Evolutionary conservation across 2,888 invertebrate species (phyloP).

Genomic region (Ariolimax columbianus): DNA sequence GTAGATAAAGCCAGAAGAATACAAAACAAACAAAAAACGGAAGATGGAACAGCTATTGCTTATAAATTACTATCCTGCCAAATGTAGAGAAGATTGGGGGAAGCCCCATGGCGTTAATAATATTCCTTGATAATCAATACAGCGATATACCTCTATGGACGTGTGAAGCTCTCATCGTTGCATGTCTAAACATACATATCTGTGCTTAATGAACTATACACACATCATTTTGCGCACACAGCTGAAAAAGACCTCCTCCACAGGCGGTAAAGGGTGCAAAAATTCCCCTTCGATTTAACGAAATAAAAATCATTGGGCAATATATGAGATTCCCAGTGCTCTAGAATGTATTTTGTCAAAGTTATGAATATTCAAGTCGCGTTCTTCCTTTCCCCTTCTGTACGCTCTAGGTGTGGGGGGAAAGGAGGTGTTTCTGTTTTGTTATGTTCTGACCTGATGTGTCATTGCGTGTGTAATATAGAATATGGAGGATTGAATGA

Average conservation of each 20-base stretch:
- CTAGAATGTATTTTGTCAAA: neutral
- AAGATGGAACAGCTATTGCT: neutral
- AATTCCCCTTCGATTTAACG: neutral
- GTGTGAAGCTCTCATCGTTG: neutral
- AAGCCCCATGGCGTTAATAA: neutral
- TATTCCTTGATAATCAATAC: neutral
- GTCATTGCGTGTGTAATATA: neutral
- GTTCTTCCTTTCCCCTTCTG: neutral
- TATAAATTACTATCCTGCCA: neutral
- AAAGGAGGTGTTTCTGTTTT: no score
- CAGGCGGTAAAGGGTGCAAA: neutral
- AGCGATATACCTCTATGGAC: no score
- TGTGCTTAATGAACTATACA: slow-evolving; percentile 15
- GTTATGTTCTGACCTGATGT: neutral
- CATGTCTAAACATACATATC: neutral
- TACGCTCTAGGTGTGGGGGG: neutral
- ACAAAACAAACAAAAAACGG: no score
- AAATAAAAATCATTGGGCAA: neutral
- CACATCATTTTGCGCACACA: neutral
- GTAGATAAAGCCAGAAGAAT: neutral
- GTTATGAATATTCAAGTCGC: slow-evolving; percentile 22
- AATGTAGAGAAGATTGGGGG: neutral
- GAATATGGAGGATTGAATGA: neutral
- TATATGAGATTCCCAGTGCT: neutral
- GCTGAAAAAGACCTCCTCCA: neutral